Conservation (phyloP, 2,888 invertebrate genomes). For the Gryllus longicercus region DNA sequence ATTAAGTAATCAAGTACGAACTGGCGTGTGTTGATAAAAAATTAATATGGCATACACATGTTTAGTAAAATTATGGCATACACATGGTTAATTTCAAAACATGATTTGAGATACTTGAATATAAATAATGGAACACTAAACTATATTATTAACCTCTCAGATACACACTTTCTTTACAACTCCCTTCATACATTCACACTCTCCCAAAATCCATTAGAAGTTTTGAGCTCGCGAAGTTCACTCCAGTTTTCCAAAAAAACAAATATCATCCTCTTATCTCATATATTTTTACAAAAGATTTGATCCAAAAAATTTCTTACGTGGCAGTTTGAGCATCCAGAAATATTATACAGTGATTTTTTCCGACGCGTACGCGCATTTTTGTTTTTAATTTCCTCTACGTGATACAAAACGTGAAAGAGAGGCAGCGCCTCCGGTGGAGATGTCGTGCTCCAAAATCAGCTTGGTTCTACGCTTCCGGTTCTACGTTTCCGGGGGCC, state of each 20-base stretch:
- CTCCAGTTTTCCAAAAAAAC: neutral
- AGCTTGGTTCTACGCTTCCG: neutral
- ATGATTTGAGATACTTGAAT: too few species aligned
- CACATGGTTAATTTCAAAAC: too few species aligned
- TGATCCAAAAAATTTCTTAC: neutral
- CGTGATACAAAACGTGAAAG: neutral
- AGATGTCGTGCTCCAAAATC: neutral
- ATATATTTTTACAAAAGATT: neutral
- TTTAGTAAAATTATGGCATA: too few species aligned
- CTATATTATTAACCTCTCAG: too few species aligned
- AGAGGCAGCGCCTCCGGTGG: neutral
- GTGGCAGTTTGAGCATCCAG: constrained; percentile 10
- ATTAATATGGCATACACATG: too few species aligned
- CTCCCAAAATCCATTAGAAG: neutral
- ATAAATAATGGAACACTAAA: too few species aligned
- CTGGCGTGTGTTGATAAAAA: too few species aligned
- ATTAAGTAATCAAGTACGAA: too few species aligned
- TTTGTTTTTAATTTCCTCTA: neutral
- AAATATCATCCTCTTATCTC: neutral
- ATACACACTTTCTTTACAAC: too few species aligned
- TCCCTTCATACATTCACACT: too few species aligned
- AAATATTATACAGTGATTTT: neutral
- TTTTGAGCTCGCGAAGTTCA: constrained; percentile 17
- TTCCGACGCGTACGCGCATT: neutral
- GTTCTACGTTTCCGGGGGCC: constrained; percentile 6